A percentile compares a stretch with the other conserved stretches of the same genome.
phyloP scores from a whole-genome alignment of 2,113 vertebrate genomes.

The Numida meleagris region DNA sequence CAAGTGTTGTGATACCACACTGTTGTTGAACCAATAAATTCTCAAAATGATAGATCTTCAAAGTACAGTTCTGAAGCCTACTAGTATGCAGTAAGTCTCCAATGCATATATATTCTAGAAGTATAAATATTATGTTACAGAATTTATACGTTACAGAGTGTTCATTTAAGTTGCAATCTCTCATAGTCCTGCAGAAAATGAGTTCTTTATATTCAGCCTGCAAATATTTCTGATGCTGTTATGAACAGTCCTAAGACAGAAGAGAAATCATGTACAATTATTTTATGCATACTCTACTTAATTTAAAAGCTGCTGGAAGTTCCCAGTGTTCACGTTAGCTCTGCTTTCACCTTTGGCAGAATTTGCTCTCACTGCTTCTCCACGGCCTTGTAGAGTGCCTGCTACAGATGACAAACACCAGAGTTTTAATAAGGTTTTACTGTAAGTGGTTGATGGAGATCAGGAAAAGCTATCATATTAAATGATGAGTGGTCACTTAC shows the following conservation, averaged over 20 bases:
- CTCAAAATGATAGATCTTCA: neutral
- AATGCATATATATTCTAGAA: neutral
- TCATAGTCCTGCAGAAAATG: neutral
- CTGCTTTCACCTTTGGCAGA: neutral
- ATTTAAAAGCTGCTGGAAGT: neutral
- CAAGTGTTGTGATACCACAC: neutral
- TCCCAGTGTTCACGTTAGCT: neutral
- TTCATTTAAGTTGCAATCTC: neutral
- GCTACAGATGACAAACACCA: neutral
- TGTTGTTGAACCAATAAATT: neutral
- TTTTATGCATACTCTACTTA: neutral
- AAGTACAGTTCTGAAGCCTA: neutral
- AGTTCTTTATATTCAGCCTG: neutral
- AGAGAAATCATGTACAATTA: neutral
- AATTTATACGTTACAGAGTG: neutral
- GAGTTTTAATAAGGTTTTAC: neutral
- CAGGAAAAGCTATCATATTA: neutral
- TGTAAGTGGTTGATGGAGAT: neutral
- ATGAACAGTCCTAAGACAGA: neutral
- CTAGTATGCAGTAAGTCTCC: neutral
- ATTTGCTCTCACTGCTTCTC: neutral
- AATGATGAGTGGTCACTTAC: neutral
- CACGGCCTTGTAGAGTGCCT: neutral
- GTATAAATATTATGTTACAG: neutral
- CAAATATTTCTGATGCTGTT: neutral